Conservation (phyloP, 1,140 invertebrate genomes). For the Cylas formicarius region DNA sequence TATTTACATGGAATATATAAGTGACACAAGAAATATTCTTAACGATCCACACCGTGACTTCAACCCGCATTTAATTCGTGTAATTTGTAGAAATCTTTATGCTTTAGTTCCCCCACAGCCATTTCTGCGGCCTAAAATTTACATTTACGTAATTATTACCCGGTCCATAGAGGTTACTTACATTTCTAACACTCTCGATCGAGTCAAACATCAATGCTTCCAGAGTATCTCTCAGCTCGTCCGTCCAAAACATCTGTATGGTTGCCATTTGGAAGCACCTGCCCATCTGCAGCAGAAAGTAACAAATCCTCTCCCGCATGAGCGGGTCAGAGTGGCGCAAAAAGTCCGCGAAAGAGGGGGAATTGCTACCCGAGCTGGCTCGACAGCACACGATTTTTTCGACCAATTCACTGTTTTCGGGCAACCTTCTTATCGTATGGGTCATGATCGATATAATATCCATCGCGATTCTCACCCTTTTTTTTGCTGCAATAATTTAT, state of each 20-base stretch:
- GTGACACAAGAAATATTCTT: too few species aligned
- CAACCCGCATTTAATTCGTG: too few species aligned
- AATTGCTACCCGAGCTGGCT: conserved; percentile 24
- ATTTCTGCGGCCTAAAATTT: conserved; percentile 27
- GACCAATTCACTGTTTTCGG: conserved; percentile 66
- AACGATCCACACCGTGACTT: too few species aligned
- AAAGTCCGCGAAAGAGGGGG: conserved; percentile 51
- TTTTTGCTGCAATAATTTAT: conserved; percentile 47
- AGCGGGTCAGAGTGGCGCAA: conserved; percentile 54
- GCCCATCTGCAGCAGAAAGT: conserved; percentile 57
- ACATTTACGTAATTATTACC: background rate
- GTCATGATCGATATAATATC: conserved; percentile 65
- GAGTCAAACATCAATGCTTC: conserved; percentile 48
- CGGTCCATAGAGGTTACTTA: conserved; percentile 43
- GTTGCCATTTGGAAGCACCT: conserved; percentile 51
- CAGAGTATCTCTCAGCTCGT: conserved; percentile 46
- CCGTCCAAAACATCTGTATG: conserved; percentile 58
- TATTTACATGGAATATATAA: conserved; percentile 1
- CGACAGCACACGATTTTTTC: conserved; percentile 59
- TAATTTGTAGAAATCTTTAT: conserved; percentile 25
- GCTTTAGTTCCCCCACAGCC: conserved; percentile 26
- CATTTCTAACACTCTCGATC: conserved; percentile 46
- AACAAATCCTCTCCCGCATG: conserved; percentile 57
- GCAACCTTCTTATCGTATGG: conserved; percentile 63
- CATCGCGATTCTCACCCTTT: conserved; percentile 52